phyloP scores from a whole-genome alignment of 2,888 invertebrate genomes.

The Oscheius myriophilus region DNA sequence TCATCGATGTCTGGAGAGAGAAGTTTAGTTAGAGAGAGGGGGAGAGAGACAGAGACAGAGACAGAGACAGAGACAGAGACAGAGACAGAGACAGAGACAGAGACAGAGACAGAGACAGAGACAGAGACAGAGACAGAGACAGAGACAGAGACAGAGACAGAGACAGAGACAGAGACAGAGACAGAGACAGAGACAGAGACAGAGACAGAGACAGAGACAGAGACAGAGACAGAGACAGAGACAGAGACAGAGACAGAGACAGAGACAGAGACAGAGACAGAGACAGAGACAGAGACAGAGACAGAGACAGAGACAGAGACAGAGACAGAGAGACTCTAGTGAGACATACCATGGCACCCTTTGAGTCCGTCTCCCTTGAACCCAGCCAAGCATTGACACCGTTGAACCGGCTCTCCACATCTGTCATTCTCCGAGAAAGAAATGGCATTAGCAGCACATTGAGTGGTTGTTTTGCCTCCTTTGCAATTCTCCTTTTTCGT shows the following conservation, averaged over 20 bases:
- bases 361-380: constrained; percentile 66
- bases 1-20: constrained; percentile 63
- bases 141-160: constrained; percentile 14
- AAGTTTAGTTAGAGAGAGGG: background rate
- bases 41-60: constrained; percentile 11
- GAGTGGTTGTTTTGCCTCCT: background rate
- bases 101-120: constrained; percentile 8
- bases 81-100: background rate
- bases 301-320: background rate
- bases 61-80: background rate
- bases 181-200: constrained; percentile 9
- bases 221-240: constrained; percentile 14
- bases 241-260: constrained; percentile 7
- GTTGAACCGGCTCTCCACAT: constrained; percentile 66
- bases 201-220: background rate
- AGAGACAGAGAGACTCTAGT: background rate
- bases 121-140: constrained; percentile 9
- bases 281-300: constrained; percentile 11
- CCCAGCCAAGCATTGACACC: constrained; percentile 68
- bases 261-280: background rate
- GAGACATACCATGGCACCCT: constrained; percentile 58
- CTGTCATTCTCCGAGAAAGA: constrained; percentile 66
- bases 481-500: constrained; percentile 30
- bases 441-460: constrained; percentile 68
- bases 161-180: constrained; percentile 8